A percentile compares a stretch with the other conserved stretches of the same genome.
Evolutionary conservation across 2,888 invertebrate genomes (phyloP).

Genomic region (Osmoderma eremita): DNA sequence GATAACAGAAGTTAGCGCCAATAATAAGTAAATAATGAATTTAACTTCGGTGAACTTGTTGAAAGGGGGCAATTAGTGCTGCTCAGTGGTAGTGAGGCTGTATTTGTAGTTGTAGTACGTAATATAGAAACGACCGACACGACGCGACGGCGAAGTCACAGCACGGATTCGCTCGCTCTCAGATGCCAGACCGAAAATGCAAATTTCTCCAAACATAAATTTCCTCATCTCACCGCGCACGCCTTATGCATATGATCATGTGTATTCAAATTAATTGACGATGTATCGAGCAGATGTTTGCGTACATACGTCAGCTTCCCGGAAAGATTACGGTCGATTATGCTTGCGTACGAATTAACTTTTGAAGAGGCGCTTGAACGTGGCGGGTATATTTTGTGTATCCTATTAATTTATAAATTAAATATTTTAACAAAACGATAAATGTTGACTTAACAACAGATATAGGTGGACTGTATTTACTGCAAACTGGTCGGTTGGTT

Average conservation of each 20-base stretch:
- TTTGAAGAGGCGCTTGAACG: background rate
- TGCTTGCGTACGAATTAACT: conserved; percentile 1
- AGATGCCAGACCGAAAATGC: conserved; percentile 26
- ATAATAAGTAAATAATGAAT: conserved; percentile 41
- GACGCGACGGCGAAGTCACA: background rate
- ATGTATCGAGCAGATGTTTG: conserved; percentile 22
- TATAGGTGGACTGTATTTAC: too few relatives aligned
- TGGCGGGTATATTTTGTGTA: background rate
- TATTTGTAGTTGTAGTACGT: background rate
- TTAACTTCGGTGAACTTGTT: conserved; percentile 38
- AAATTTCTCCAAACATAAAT: conserved; percentile 32
- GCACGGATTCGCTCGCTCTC: conserved; percentile 16
- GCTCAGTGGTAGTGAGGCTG: background rate
- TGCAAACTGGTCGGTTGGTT: too few relatives aligned
- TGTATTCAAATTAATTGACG: conserved; percentile 30
- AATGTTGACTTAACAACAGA: too few relatives aligned
- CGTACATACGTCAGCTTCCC: background rate
- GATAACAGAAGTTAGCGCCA: conserved; percentile 39
- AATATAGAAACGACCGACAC: background rate
- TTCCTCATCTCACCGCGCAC: conserved; percentile 14
- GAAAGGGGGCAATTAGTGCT: conserved; percentile 37
- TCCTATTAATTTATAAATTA: too few relatives aligned
- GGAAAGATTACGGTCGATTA: conserved; percentile 12
- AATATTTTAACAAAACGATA: too few relatives aligned
- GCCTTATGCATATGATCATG: conserved; percentile 26